Evolutionary conservation across 1,140 invertebrate species (phyloP), one percentile per base, ranked within the genome.

Genomic region (Limonius californicus): DNA sequence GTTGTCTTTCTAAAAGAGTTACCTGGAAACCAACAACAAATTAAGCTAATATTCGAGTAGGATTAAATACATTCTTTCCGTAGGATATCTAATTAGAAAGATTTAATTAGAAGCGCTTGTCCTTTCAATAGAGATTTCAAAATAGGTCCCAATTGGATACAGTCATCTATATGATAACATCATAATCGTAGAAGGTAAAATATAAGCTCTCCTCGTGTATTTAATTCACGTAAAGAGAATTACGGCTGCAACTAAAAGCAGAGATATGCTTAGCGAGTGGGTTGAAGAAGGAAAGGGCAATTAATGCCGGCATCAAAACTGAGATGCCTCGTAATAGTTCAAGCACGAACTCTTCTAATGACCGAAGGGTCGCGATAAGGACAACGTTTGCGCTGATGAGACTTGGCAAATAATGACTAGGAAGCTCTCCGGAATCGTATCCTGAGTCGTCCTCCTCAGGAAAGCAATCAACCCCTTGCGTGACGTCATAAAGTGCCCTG

Each of bases 391-490:
- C 42, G 64, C 59, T 66, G 67, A 68, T 68, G 67, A 68, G 64
- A 57, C 63, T 62, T 62, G 59, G 54, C 54, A 59, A 65, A 66
- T 68, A 68, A 68, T 68, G 67, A 68, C 62, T 70, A 57, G 53
- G 62, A 61, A 59, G 61, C 59, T 66, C 61, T 32, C 59, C 55
- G 61, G 64, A 62, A 68, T 66, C 64, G 66, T 57, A 61, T 59
- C 63, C 54, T 39, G 59, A 21, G 57, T 58, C 45, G 68, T 64
- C 59, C 42, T 65, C 64, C 58, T 54, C 63, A 57, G 67, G 61
- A 69, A 66, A 70, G 69, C 69, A 70, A 70, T 70, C 69, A 70
- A 70, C 67, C 66, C 67, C 60, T 70, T 70, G 69, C 69, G 69
- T 70, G 69, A 70, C 65, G 67, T 68, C 69, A 62, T 70, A 70